Evolutionary conservation across 2,888 invertebrate species (phyloP).

Genomic region (Caenorhabditis japonica): DNA sequence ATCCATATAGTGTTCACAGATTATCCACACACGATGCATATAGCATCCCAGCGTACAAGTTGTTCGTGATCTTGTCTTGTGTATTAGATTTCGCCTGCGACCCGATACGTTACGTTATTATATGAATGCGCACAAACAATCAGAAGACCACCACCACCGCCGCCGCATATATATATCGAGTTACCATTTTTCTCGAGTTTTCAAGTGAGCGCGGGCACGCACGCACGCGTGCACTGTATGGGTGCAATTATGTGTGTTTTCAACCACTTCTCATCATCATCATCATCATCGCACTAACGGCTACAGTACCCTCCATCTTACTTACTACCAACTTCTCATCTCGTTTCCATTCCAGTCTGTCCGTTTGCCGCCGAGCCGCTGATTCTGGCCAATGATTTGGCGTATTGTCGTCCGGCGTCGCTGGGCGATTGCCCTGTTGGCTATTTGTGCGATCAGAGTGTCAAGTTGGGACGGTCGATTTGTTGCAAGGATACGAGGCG

Average conservation of each 20-base stretch:
- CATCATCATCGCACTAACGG: not conserved
- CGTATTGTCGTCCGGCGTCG: conserved; percentile 72
- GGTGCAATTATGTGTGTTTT: not conserved
- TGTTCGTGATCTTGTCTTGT: conserved; percentile 44
- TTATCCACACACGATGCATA: no score
- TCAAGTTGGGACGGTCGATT: conserved; percentile 71
- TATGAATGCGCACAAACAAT: conserved; percentile 52
- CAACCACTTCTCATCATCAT: not conserved
- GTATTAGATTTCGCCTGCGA: conserved; percentile 37
- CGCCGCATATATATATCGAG: conserved; percentile 19
- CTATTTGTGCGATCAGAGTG: conserved; percentile 73
- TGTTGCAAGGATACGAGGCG: conserved; percentile 69
- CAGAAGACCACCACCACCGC: no score
- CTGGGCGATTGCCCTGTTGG: conserved; percentile 73
- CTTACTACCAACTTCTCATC: not conserved
- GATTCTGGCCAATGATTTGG: conserved; percentile 69
- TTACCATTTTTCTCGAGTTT: conserved; percentile 38
- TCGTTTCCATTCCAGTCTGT: conserved; percentile 75
- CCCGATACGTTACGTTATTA: conserved; percentile 24
- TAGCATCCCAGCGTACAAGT: conserved; percentile 47
- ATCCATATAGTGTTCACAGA: no score
- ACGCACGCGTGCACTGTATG: not conserved
- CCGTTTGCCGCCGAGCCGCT: conserved; percentile 74
- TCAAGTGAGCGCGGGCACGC: not conserved
- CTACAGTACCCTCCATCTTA: not conserved